Base-by-base conservation (phyloP, 2,113 vertebrate genomes). In the Triplophysa siluroides region DNA sequence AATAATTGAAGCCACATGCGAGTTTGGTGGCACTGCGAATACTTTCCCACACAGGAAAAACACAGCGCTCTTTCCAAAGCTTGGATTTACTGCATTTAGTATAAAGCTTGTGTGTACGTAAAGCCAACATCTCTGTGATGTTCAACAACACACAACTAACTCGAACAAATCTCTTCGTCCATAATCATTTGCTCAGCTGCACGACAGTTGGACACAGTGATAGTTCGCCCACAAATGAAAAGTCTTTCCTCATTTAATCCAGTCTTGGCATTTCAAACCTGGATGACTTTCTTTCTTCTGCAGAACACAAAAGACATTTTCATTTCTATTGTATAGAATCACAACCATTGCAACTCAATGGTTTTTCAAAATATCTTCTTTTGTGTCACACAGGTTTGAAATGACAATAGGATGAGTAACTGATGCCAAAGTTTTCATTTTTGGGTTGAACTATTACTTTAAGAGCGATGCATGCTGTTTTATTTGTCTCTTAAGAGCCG, bases 1-100 rank as follows among this genome's bases (percentile, higher is more conserved):
- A 83, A 83, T 67, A 91, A 92, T 90, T 85, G 88, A 87, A 91
- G 88, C 90, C 91, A 92, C 89, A 91, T 93, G 92, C 89, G 80
- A 83, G 85, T 86, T 86, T 86, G 79, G 79, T 84, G n/a, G 87
- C 77, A 83, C 85, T 87, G 75, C 85, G 81, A 89, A 91, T 87
- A 90, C 88, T 93, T 93, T 93, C 89, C 90, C 91, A 92, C 80
- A 73, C 70, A 43, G 58, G 68, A 79, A 82, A 75, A 68, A 43
- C 61, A 70, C 72, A 78, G 81, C 80, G 70, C 26, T 41, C 66
- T 66, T 6, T 69, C 79, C 75, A 71, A 76, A 80, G 80, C 70
- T 75, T 52, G 86, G 81, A 86, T 89, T 89, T 87, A 87, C 79
- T 78, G 84, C 82, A 86, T n/a, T 21, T 19, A 18, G 50, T 81